phyloP scores from a whole-genome alignment of 2,888 invertebrate species.

The Gnatocerus cornutus region DNA sequence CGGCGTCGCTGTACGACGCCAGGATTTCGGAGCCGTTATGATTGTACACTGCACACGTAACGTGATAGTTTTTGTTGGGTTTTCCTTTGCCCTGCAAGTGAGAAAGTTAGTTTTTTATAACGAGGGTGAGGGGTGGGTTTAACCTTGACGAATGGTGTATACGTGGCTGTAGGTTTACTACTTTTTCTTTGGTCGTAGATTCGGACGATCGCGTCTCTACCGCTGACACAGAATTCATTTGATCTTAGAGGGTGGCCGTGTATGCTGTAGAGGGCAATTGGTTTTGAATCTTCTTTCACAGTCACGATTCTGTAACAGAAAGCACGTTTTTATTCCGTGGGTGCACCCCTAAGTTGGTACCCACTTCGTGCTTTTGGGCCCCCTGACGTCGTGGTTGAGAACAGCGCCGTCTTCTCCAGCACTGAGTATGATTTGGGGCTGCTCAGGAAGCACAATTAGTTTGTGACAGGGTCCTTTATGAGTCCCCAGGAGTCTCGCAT shows the following conservation, averaged over 20 bases:
- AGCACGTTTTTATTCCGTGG: slow-evolving; percentile 16
- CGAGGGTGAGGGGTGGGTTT: not conserved
- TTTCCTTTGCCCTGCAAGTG: slow-evolving; percentile 36
- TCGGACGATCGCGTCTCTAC: slow-evolving; percentile 85
- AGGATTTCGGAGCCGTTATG: slow-evolving; percentile 92
- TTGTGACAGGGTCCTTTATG: slow-evolving; percentile 89
- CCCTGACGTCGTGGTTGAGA: slow-evolving; percentile 86
- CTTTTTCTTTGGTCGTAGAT: slow-evolving; percentile 82
- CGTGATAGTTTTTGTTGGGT: slow-evolving; percentile 72
- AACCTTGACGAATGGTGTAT: slow-evolving; percentile 63
- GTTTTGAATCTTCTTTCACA: slow-evolving; percentile 74
- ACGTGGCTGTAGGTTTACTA: slow-evolving; percentile 58
- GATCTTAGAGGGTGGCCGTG: slow-evolving; percentile 86
- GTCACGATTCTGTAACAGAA: slow-evolving; percentile 72
- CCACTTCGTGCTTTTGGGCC: slow-evolving; percentile 75
- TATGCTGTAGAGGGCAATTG: slow-evolving; percentile 90
- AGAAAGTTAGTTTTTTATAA: slow-evolving; percentile 15
- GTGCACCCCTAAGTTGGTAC: slow-evolving; percentile 20
- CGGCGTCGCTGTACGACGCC: slow-evolving; percentile 95
- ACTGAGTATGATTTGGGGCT: slow-evolving; percentile 85
- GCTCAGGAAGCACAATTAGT: slow-evolving; percentile 83
- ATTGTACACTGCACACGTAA: slow-evolving; percentile 94
- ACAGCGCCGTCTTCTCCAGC: slow-evolving; percentile 93
- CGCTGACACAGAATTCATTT: slow-evolving; percentile 87
- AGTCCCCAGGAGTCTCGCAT: slow-evolving; percentile 76